Conservation (phyloP, 2,797 vertebrate genomes). For the Sardinella longiceps region DNA sequence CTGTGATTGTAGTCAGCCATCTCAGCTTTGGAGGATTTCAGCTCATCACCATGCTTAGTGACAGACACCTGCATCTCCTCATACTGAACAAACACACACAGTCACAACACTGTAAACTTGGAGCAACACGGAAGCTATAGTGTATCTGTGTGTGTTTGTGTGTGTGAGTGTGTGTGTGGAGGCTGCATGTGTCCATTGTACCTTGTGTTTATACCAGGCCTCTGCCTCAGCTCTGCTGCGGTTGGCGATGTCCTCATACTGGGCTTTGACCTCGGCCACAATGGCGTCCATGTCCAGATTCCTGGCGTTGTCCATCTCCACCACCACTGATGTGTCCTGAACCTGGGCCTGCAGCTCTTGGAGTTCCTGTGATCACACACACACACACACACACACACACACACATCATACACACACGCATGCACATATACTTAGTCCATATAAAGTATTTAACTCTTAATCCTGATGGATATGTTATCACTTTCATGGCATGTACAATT, state of each 20-base stretch:
- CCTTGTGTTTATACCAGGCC: conserved; percentile 84
- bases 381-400: not conserved
- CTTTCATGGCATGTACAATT: too few species aligned
- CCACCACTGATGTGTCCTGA: conserved; percentile 78
- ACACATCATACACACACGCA: not conserved
- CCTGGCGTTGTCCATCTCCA: conserved; percentile 87
- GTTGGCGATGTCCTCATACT: conserved; percentile 87
- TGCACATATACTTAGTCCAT: too few species aligned
- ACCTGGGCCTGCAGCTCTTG: conserved; percentile 75
- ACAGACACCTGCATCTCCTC: conserved; percentile 77
- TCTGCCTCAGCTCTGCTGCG: conserved; percentile 87
- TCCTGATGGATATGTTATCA: too few species aligned
- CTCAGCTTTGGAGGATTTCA: conserved; percentile 73
- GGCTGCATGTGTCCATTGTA: conserved; percentile 45
- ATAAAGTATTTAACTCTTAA: too few species aligned
- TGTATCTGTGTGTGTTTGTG: not conserved
- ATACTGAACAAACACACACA: conserved; percentile 62
- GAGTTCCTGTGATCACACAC: conserved; percentile 70
- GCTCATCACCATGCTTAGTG: conserved; percentile 67
- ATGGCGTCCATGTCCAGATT: conserved; percentile 86
- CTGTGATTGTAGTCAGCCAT: conserved; percentile 73
- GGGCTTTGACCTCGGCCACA: conserved; percentile 83
- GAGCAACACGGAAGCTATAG: too few species aligned
- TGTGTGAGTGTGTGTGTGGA: not conserved
- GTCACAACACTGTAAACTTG: not conserved